Percentiles rank a stretch among this genome's conserved stretches.
Evolutionary conservation across 2,113 vertebrate species (phyloP).

Genomic region (Microtus pennsylvanicus): DNA sequence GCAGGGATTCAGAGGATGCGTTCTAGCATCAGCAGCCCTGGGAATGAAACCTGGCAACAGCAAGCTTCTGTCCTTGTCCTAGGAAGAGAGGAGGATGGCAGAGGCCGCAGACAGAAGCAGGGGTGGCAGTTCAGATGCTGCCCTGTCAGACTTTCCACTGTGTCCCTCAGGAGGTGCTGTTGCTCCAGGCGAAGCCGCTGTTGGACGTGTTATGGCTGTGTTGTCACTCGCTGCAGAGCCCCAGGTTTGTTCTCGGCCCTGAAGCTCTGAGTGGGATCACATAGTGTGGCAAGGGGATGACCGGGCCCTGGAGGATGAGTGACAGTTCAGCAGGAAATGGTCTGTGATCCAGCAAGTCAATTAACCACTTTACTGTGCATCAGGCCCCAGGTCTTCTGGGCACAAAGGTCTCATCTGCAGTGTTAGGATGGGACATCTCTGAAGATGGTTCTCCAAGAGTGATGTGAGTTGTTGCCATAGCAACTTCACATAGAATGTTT

Average conservation of each 20-base stretch:
- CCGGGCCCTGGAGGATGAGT: background rate
- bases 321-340: background rate
- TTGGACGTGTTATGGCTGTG: too few relatives aligned
- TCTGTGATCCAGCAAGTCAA: background rate
- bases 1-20: background rate
- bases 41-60: background rate
- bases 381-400: background rate
- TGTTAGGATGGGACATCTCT: background rate
- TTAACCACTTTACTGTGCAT: background rate
- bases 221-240: accelerated
- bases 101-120: background rate
- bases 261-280: background rate
- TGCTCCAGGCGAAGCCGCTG: accelerated
- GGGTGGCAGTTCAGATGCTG: background rate
- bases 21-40: too few relatives aligned
- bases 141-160: accelerated
- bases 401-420: background rate
- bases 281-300: background rate
- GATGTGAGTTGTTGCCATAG: background rate
- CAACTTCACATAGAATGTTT: accelerated
- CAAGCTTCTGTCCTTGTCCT: background rate
- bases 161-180: background rate
- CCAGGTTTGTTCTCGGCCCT: background rate
- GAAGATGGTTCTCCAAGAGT: accelerated
- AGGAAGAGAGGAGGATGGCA: background rate